Conservation (phyloP, 2,113 vertebrate genomes). For the Boulengeromyrus knoepffleri region DNA sequence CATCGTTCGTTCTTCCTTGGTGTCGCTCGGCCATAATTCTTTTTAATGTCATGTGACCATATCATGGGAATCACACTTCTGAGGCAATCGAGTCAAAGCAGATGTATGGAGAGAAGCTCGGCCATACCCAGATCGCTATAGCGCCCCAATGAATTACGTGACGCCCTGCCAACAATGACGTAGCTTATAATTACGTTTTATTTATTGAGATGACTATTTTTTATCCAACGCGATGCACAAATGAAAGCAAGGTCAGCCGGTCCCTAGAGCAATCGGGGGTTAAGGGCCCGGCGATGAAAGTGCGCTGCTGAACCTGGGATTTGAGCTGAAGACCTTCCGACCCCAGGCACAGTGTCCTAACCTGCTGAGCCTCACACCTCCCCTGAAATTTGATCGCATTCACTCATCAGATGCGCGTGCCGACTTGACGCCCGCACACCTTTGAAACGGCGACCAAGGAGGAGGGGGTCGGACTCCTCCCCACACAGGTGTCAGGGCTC, state of each 20-base stretch:
- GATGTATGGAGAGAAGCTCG: slow-evolving; percentile 18
- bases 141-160: slow-evolving; percentile 35
- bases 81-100: slow-evolving; percentile 38
- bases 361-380: background rate
- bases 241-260: background rate
- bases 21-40: slow-evolving; percentile 4
- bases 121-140: background rate
- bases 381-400: background rate
- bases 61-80: slow-evolving; percentile 34
- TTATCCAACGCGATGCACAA: background rate
- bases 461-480: background rate
- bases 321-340: background rate
- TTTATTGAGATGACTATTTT: background rate
- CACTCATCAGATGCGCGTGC: background rate
- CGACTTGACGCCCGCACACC: background rate
- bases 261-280: background rate
- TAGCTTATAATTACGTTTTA: background rate
- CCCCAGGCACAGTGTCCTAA: too few species aligned
- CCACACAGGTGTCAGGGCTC: background rate
- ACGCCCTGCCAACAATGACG: slow-evolving; percentile 22
- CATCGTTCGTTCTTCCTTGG: slow-evolving; percentile 3
- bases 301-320: background rate
- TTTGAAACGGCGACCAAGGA: background rate
- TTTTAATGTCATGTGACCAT: slow-evolving; percentile 33
- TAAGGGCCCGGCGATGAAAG: background rate